Conservation (phyloP, 2,888 invertebrate genomes). For the Papilio elwesi region DNA sequence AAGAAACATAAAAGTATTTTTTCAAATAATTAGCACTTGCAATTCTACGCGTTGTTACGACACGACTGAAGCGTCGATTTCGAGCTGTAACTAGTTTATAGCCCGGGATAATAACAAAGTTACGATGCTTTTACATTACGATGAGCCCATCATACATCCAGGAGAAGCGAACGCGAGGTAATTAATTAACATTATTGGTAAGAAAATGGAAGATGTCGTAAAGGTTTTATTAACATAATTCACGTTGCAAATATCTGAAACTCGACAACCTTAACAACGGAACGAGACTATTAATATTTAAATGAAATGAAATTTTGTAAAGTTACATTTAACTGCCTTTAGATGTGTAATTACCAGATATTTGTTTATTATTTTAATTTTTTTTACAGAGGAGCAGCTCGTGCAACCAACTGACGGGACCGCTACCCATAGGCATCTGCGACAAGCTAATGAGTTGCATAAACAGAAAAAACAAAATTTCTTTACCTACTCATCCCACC, state of each 20-base stretch:
- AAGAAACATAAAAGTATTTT: neutral
- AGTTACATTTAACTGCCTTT: neutral
- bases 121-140: slow-evolving; percentile 26
- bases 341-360: too few species aligned
- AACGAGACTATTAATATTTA: slow-evolving; percentile 20
- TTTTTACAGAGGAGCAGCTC: too few species aligned
- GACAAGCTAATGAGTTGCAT: too few species aligned
- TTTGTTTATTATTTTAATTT: neutral
- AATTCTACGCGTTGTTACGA: neutral
- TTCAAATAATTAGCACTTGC: neutral
- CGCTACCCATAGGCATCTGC: too few species aligned
- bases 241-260: slow-evolving; percentile 30
- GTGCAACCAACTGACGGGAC: too few species aligned
- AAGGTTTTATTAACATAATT: slow-evolving; percentile 36
- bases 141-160: slow-evolving; percentile 22
- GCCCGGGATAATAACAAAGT: slow-evolving; percentile 31
- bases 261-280: slow-evolving; percentile 10
- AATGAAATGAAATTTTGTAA: slow-evolving; percentile 20
- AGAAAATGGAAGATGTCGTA: slow-evolving; percentile 27
- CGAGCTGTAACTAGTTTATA: slow-evolving; percentile 28
- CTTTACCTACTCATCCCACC: too few species aligned
- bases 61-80: slow-evolving; percentile 12
- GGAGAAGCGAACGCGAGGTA: slow-evolving; percentile 16
- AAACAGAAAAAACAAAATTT: too few species aligned
- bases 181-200: slow-evolving; percentile 39